These are phyloP conservation scores for Cetoscarus ocellatus DNA, from an alignment of 2,797 vertebrate genomes.

Conservation along the genomic window DNA sequence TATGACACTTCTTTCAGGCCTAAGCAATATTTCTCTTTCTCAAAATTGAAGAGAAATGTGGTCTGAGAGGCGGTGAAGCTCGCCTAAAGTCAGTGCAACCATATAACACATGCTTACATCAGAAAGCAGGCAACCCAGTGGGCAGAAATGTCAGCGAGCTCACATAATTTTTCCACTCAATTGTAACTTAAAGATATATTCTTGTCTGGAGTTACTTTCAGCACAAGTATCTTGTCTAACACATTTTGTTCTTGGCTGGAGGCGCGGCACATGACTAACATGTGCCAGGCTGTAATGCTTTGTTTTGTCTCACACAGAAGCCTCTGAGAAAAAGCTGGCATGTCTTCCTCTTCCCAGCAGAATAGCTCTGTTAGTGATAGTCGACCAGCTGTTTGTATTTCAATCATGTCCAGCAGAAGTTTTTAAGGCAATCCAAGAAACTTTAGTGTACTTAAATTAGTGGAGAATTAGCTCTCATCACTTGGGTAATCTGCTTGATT, in stretches of 20 bases:
- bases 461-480: conserved; percentile 16
- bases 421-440: conserved; percentile 18
- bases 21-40: conserved; percentile 13
- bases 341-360: conserved; percentile 9
- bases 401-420: conserved; percentile 6
- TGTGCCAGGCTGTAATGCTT: conserved; percentile 23
- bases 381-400: conserved; percentile 23
- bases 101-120: conserved; percentile 24
- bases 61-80: conserved; percentile 20
- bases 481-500: conserved; percentile 25
- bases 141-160: conserved; percentile 24
- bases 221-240: conserved; percentile 39
- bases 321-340: conserved; percentile 24
- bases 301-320: conserved; percentile 35
- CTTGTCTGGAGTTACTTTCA: conserved; percentile 19
- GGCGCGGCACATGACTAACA: conserved; percentile 20
- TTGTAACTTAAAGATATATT: conserved; percentile 27
- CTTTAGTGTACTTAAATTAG: conserved; percentile 5
- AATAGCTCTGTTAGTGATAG: conserved; percentile 14
- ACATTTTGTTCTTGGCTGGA: conserved; percentile 41
- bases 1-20: background rate
- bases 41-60: conserved; percentile 28
- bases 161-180: conserved; percentile 35
- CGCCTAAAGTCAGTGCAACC: conserved; percentile 7
- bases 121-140: conserved; percentile 24